Percentiles rank a stretch among this genome's conserved stretches.
phyloP scores from a whole-genome alignment of 2,797 vertebrate genomes.

The Acomys russatus region DNA sequence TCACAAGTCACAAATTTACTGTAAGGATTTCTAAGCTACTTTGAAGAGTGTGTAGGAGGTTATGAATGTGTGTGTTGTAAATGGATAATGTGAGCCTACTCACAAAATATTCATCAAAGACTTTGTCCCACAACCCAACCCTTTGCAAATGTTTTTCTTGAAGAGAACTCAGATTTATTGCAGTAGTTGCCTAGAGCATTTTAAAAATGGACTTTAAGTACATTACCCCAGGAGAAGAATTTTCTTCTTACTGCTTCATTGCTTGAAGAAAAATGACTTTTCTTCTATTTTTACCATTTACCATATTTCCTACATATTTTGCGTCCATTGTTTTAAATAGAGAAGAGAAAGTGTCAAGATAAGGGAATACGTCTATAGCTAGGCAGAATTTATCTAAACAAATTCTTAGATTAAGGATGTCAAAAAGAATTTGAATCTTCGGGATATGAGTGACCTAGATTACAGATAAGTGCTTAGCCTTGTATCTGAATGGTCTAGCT shows the following conservation, averaged over 20 bases:
- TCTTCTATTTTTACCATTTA: slow-evolving; percentile 37
- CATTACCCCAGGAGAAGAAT: slow-evolving; percentile 55
- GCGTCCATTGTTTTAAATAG: slow-evolving; percentile 20
- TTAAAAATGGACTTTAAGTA: slow-evolving; percentile 62
- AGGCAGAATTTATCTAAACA: not conserved
- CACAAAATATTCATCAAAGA: slow-evolving; percentile 43
- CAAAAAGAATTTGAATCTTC: slow-evolving; percentile 21
- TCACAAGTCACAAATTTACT: slow-evolving; percentile 33
- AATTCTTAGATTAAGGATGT: not conserved
- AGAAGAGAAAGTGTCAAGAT: not conserved
- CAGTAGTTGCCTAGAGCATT: not conserved
- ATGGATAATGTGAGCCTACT: not conserved
- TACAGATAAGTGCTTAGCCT: slow-evolving; percentile 3
- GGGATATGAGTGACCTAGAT: not conserved
- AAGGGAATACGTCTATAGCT: not conserved
- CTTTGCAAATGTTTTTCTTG: slow-evolving; percentile 53
- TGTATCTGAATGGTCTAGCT: not conserved
- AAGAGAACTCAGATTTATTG: slow-evolving; percentile 56
- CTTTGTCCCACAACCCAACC: not conserved
- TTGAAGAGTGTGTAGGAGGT: not conserved
- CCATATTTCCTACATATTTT: slow-evolving; percentile 45
- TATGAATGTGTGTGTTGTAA: not conserved
- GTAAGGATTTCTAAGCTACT: slow-evolving; percentile 50
- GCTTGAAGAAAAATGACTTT: not conserved
- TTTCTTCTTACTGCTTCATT: slow-evolving; percentile 2